A percentile compares a stretch with the other conserved stretches of the same genome.
Evolutionary conservation across 2,113 vertebrate species (phyloP).

Genomic region (Alouatta palliata): DNA sequence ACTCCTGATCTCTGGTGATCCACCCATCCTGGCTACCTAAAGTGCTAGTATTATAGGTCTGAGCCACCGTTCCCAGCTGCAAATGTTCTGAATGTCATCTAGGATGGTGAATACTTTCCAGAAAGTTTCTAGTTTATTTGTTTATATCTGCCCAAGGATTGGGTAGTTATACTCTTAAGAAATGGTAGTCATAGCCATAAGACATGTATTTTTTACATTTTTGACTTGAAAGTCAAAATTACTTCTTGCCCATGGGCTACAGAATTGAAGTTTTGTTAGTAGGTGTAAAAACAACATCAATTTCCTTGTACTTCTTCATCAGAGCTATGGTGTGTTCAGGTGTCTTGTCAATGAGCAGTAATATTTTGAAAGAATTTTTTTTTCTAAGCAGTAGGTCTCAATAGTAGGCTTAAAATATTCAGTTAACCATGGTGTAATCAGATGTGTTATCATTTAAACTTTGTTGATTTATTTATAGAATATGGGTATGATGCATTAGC

Average conservation of each 20-base stretch:
- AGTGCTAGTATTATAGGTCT: too few relatives aligned
- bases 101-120: background rate
- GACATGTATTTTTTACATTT: background rate
- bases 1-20: too few relatives aligned
- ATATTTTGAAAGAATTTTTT: background rate
- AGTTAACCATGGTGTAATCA: background rate
- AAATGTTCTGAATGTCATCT: background rate
- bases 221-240: background rate
- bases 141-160: background rate
- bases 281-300: background rate
- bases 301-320: background rate
- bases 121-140: background rate
- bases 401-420: background rate
- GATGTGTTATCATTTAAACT: background rate
- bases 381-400: background rate
- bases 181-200: too few relatives aligned
- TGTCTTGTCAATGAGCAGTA: background rate
- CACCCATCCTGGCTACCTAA: fast-evolving
- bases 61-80: too few relatives aligned
- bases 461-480: background rate
- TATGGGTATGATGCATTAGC: background rate
- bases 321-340: background rate
- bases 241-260: background rate
- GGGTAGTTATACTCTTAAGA: too few relatives aligned
- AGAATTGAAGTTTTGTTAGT: background rate